Evolutionary conservation across 2,888 invertebrate species (phyloP).

Genomic region (Oasisia sp.): DNA sequence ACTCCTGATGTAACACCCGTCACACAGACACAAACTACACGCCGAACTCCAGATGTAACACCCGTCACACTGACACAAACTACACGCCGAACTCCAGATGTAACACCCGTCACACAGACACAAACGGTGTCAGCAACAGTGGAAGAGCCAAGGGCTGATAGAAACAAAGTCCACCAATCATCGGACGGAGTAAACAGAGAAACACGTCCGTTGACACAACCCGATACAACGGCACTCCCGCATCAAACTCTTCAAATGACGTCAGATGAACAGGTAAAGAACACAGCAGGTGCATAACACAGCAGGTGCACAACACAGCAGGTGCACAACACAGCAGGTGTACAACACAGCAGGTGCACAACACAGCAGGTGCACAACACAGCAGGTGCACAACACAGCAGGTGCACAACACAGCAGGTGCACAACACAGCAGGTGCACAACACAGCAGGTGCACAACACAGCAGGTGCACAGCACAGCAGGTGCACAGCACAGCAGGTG

Average conservation of each 20-base stretch:
- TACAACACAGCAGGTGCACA: no score
- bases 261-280: conserved; percentile 10
- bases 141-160: neutral
- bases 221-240: neutral
- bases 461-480: no score
- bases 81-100: no score
- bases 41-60: neutral
- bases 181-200: neutral
- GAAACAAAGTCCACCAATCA: neutral
- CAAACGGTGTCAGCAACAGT: neutral
- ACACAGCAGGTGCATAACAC: no score
- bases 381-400: neutral
- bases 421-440: no score
- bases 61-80: neutral
- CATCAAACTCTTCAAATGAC: conserved; percentile 22
- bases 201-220: neutral
- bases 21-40: neutral
- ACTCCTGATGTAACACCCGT: neutral
- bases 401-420: no score
- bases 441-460: no score
- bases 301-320: no score
- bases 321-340: no score
- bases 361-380: neutral
- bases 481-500: no score
- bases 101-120: neutral